Base-by-base conservation (phyloP, 2,888 invertebrate genomes). In the Danaus chrysippus region DNA sequence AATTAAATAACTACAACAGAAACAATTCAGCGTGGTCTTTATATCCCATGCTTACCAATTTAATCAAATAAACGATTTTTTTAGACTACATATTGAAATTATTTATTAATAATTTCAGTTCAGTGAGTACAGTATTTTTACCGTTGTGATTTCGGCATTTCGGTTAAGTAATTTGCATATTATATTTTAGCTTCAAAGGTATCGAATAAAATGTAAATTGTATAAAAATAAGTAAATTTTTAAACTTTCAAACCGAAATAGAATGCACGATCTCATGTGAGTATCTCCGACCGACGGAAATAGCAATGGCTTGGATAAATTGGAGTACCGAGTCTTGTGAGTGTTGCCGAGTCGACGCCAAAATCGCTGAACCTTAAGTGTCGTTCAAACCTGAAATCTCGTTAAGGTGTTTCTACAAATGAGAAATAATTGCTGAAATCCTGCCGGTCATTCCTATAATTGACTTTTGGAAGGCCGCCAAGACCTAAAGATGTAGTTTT, bases 381-480 rank as follows among this genome's bases (percentile, higher is more conserved):
- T 79, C 83, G 76, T 84, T 82, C 78, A 82, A 77, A 77, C 77
- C 79, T 78, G 73, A 71, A 71, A 75, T 75, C 77, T 85, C 83
- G 84, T 85, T 84, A 86, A 84, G 84, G 83, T 83, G 84, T 82
- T 81, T 77, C 77, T 75, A 72, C 77, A 79, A 83, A 82, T 83
- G 82, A 84, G 82, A 79, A 87, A 85, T 87, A 87, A 89, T 87
- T 87, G 83, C 78, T 70, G 77, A 83, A 87, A 83, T 83, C 81
- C 75, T 68, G 67, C 67, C 71, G 73, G 70, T 72, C 73, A 75
- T 74, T 79, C 76, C 82, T 78, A 85, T 88, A 87, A 88, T 87
- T 87, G 87, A 84, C 78, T 84, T 80, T 82, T 87, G 89, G 86
- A 83, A 77, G 77, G 70, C 63, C 66, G 87, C 89, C 86, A 86